These are phyloP conservation scores for Lasioglossum zephyrum DNA, from an alignment of 2,888 invertebrate genomes.

Conservation along the genomic window DNA sequence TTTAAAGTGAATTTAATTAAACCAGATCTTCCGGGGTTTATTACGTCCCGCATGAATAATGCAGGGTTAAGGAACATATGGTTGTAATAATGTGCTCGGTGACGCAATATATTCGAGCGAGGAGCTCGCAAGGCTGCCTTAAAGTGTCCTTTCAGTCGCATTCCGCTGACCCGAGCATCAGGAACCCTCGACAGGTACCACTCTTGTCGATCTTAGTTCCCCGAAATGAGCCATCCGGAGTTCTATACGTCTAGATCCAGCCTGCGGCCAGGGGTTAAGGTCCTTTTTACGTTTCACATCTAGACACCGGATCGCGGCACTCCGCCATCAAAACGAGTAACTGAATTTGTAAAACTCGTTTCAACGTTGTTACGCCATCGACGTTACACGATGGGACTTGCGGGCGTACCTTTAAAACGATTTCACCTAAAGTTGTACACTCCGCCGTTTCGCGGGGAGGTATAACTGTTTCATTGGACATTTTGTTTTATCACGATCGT, in stretches of 20 bases:
- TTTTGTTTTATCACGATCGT: constrained; percentile 29
- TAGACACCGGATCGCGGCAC: constrained; percentile 8
- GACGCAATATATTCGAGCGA: background rate
- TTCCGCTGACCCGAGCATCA: constrained; percentile 68
- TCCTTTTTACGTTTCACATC: constrained; percentile 44
- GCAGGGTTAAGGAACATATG: constrained; percentile 2
- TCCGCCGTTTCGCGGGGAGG: constrained; percentile 4
- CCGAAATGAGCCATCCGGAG: constrained; percentile 64
- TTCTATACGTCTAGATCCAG: constrained; percentile 39
- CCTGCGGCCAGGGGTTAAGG: constrained; percentile 33
- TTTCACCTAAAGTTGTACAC: constrained; percentile 14
- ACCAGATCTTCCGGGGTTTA: background rate
- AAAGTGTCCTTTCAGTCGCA: constrained; percentile 72
- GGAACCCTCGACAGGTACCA: constrained; percentile 61
- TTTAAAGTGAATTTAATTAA: background rate
- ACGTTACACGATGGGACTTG: constrained; percentile 13
- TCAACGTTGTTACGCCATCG: constrained; percentile 14
- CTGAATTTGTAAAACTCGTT: constrained; percentile 21
- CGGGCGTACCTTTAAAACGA: constrained; percentile 12
- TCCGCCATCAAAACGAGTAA: constrained; percentile 19
- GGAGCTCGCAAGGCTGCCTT: constrained; percentile 17
- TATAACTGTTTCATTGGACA: constrained; percentile 27
- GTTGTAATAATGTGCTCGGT: background rate
- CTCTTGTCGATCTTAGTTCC: constrained; percentile 63
- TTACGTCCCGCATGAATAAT: constrained; percentile 2